Base-by-base conservation (phyloP, 2,113 vertebrate species). In the Ictalurus punctatus region DNA sequence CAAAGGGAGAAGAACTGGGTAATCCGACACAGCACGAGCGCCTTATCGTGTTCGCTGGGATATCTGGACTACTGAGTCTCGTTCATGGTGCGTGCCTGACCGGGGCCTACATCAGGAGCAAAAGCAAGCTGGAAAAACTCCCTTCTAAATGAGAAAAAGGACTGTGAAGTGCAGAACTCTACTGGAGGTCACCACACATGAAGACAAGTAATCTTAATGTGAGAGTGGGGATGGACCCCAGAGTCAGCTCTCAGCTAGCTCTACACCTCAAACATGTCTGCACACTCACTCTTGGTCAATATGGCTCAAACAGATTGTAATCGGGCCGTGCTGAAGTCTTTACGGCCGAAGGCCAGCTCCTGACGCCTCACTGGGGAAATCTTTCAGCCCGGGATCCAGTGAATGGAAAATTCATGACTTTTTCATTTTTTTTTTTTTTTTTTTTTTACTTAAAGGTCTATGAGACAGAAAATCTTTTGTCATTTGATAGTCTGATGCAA, bases 131-230 rank as follows among this genome's bases (percentile, higher is more conserved):
- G 19, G 16, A 4, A 63, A 89, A 76, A 44, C 67, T 83, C 71
- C 6, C 59, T 86, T 86, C 58, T 84, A 84, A 84, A 89, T 71
- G 37, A 54, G 16, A 86, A 89, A 34, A 25, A 84, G 80, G 10
- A 37, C 52, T 54, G 52, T 3, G 58, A 85, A 74, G 65, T 52
- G 56, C n/a, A 82, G 83, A 48, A 34, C 73, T 44, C 25, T 21
- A 44, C 27, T 73, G 86, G 86, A 89, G 90, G 86, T 89, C 81
- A 91, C 82, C 88, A 85, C 88, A 89, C 90, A 91, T 73, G 81
- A 83, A 69, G 90, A 86, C 27, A 27, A 81, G 76, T 52, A 79
- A 87, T 79, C 74, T 44, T 59, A 87, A 69, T 87, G 58, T 58
- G 52, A 48, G 37, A n/a, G 71, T 40, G 74, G 67, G 67, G 80